Evolutionary conservation across 1,140 invertebrate species (phyloP), one percentile per base, ranked within the genome.

Genomic region (Hypsibius dujardini): DNA sequence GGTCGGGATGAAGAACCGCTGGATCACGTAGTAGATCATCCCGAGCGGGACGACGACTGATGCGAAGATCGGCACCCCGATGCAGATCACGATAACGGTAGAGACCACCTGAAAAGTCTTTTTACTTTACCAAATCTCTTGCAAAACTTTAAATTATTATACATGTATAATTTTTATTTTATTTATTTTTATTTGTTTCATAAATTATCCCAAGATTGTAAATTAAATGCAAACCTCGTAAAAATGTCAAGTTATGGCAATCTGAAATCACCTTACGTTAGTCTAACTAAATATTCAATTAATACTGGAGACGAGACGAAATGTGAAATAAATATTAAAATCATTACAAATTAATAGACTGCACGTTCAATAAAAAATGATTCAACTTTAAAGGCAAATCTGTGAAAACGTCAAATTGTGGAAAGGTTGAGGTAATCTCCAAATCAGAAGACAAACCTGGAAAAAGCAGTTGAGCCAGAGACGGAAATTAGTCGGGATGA

Each of bases 21-120:
- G 84, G 74, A 93, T 86, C 74, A 95, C 86, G 77, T 91, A 91
- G 81, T 96, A 96, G 59, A 95, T 74, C 14, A 92, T 73, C 59
- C 85, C 87, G 75, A 96, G 86, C 3, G 92, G 92, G 73, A 95
- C 62, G 72, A 94, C 87, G 60, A 92, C 62, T 7, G 62, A 7
- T 14, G 42, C 42, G 45, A 67, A 67, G 7, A 14, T 7, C 7
- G 7, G 42, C 42, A 3, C 3, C 7, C 3, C 45, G 7, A 67
- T 56, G 50, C 50, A 56, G 50, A 56, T n/a, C 7, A 56, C n/a
- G 50, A 56, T n/a, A n/a, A 56, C 50, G 50, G 50, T 56, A 56
- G 50, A 7, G 50, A 56, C n/a, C n/a, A n/a, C n/a, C n/a, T n/a
- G n/a, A n/a, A n/a, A n/a, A n/a, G n/a, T n/a, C n/a, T n/a, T n/a